phyloP scores from a whole-genome alignment of 2,113 vertebrate genomes.

The Lasiurus borealis region DNA sequence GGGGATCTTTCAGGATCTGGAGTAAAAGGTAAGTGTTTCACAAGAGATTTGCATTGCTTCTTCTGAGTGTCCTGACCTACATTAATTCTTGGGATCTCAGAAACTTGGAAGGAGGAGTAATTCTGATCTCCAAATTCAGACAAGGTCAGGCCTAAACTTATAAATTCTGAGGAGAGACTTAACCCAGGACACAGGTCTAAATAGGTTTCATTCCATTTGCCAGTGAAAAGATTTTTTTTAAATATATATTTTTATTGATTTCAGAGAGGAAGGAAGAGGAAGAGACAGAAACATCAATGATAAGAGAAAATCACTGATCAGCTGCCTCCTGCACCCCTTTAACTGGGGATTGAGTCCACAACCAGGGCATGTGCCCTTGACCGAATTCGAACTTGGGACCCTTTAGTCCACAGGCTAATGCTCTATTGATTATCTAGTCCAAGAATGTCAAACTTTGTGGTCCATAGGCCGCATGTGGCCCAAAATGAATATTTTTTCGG shows the following conservation, averaged over 20 bases:
- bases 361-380: no score
- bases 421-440: background rate
- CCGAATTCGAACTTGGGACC: no score
- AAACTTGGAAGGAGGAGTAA: background rate
- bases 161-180: background rate
- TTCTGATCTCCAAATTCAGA: constrained; percentile 1
- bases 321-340: no score
- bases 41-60: background rate
- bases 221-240: background rate
- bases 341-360: no score
- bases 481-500: no score
- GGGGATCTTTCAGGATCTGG: background rate
- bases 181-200: background rate
- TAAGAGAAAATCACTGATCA: no score
- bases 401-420: no score
- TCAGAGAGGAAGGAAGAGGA: no score
- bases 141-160: background rate
- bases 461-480: no score
- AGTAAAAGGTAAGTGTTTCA: background rate
- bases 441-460: no score
- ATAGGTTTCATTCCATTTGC: background rate
- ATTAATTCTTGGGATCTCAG: background rate
- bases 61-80: background rate
- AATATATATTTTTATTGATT: background rate
- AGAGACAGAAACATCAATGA: no score